A percentile compares a stretch with the other conserved stretches of the same genome.
phyloP scores from a whole-genome alignment of 2,888 invertebrate genomes.

The Kryphioiulus occultus region DNA sequence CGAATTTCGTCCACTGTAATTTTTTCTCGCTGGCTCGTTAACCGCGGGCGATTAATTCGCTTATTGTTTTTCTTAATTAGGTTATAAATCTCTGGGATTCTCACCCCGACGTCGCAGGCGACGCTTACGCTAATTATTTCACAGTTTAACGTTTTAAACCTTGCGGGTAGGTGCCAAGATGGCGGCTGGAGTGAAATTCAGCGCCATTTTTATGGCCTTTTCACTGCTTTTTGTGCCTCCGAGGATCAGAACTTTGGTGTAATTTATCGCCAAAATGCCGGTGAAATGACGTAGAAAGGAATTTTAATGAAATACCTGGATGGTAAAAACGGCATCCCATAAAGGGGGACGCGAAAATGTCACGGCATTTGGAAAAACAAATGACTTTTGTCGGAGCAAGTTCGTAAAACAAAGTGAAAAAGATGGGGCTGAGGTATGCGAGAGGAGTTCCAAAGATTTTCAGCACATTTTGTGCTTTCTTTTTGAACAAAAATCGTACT shows the following conservation, averaged over 20 bases:
- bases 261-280: constrained; percentile 4
- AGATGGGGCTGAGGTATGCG: background rate
- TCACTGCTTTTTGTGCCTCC: no score
- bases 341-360: background rate
- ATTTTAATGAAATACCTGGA: constrained; percentile 8
- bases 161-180: background rate
- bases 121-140: constrained; percentile 4
- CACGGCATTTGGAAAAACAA: constrained; percentile 23
- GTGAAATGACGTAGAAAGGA: background rate
- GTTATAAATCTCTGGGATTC: background rate
- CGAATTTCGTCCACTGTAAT: background rate
- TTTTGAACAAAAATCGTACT: background rate
- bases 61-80: constrained; percentile 23
- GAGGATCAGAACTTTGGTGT: background rate
- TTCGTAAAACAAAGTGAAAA: background rate
- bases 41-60: constrained; percentile 7
- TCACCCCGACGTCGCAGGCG: background rate
- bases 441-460: background rate
- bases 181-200: background rate
- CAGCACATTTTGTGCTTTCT: background rate
- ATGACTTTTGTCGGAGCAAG: background rate
- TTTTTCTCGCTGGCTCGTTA: background rate
- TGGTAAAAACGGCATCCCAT: background rate
- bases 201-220: background rate
- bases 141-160: constrained; percentile 23